A percentile compares a stretch with the other conserved stretches of the same genome.
Evolutionary conservation across 2,888 invertebrate genomes (phyloP).

Genomic region (Chrysopilus asiliformis): DNA sequence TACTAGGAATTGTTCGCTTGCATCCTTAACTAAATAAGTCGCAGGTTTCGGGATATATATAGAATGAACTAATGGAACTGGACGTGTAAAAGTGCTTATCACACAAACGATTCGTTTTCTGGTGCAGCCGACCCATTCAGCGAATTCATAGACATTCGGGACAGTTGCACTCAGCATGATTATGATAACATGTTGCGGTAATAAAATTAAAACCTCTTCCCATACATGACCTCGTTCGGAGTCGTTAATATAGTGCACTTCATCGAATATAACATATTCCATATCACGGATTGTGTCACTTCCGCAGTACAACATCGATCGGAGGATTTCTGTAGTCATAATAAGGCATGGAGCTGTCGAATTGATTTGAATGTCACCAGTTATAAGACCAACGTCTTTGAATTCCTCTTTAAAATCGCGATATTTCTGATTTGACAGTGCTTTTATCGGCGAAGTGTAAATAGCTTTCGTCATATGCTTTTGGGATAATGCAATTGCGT

Average conservation of each 20-base stretch:
- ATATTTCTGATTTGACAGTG: constrained; percentile 97
- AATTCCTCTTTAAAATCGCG: constrained; percentile 90
- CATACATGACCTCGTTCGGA: constrained; percentile 96
- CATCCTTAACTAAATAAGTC: constrained; percentile 55
- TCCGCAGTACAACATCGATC: constrained; percentile 93
- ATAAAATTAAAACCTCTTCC: constrained; percentile 95
- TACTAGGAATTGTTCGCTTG: constrained; percentile 61
- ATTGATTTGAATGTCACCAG: constrained; percentile 93
- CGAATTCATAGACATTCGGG: constrained; percentile 92
- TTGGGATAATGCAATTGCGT: constrained; percentile 91
- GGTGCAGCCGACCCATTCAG: constrained; percentile 81
- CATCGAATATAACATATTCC: constrained; percentile 98
- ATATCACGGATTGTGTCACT: constrained; percentile 88
- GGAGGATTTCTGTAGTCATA: constrained; percentile 98
- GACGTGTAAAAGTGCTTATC: constrained; percentile 82
- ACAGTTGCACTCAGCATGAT: constrained; percentile 97
- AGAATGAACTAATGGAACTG: constrained; percentile 91
- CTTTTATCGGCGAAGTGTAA: constrained; percentile 98
- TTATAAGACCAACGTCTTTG: constrained; percentile 83
- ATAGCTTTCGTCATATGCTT: constrained; percentile 84
- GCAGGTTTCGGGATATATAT: too few relatives aligned
- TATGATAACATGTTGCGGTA: constrained; percentile 89
- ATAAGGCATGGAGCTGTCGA: constrained; percentile 88
- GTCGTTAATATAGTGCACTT: constrained; percentile 98
- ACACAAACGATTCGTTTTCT: constrained; percentile 84